Base-by-base conservation (phyloP, 1,140 invertebrate species). In the Neocloeon triangulifer region DNA sequence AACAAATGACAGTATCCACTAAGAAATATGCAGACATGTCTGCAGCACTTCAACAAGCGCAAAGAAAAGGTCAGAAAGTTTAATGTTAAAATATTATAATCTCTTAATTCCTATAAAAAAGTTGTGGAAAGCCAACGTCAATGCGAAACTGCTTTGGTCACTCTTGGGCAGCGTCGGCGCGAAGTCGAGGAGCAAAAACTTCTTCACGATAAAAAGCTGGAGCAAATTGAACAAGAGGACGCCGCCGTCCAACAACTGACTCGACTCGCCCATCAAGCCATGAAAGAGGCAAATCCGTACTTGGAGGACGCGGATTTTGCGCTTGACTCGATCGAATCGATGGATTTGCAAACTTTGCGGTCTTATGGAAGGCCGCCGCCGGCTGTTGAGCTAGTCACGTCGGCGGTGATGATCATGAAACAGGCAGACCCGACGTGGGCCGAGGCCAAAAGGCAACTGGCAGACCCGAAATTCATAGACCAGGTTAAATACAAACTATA, bases 311-410 rank as follows among this genome's bases (percentile, higher is more conserved):
- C 80, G 14, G 32, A 21, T 21, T 41, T 75, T 69, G 75, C 77
- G 27, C 48, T 84, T 34, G 73, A 84, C 41, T 61, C 78, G 8
- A 51, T 86, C 14, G 85, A 79, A 46, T 88, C 86, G 51, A 82
- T 79, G 46, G 80, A 86, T 49, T 69, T 86, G 25, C 69, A 72
- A 25, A 80, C 86, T 59, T 77, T 89, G 32, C 81, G 80, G 50
- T 82, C 77, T 0, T 88, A 86, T 52, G 68, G 68, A 0, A 67
- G 69, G 41, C 82, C 81, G 2, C 80, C 80, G 9, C 53, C 64
- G 18, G 73, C 81, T 46, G 79, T 88, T 1, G 76, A 84, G 54
- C 78, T 82, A 57, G 81, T 85, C 0, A 65, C 86, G 67, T 79
- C 86, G 51, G 78, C 81, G 13, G 77, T 88, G 0, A 77, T 85